phyloP scores from a whole-genome alignment of 2,888 invertebrate genomes.

The Netelia virgata region DNA sequence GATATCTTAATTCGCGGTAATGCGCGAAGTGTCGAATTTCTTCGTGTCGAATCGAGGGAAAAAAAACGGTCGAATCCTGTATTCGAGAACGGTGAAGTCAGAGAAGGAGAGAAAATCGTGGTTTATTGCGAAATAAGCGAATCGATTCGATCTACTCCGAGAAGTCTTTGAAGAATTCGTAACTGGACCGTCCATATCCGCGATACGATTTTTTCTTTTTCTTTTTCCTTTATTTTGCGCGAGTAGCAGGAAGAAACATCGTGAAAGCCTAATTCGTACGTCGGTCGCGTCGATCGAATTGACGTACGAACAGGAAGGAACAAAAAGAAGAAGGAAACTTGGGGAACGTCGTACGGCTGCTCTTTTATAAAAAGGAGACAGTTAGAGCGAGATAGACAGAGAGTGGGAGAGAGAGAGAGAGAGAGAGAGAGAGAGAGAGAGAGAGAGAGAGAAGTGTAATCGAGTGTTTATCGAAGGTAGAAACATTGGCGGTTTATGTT shows the following conservation, averaged over 20 bases:
- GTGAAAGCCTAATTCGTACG: constrained; percentile 65
- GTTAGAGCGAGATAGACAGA: constrained; percentile 8
- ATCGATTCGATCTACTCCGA: constrained; percentile 61
- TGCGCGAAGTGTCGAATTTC: constrained; percentile 64
- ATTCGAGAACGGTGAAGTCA: background rate
- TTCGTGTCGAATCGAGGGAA: constrained; percentile 23
- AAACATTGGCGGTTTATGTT: constrained; percentile 32
- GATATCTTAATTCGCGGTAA: constrained; percentile 63
- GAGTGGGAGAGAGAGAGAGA: constrained; percentile 10
- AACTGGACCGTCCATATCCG: background rate
- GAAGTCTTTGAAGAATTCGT: constrained; percentile 37
- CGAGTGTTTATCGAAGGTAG: constrained; percentile 30
- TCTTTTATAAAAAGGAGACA: constrained; percentile 25
- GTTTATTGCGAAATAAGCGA: constrained; percentile 44
- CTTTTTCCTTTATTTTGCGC: background rate
- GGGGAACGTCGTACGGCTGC: constrained; percentile 1
- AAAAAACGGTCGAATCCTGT: background rate
- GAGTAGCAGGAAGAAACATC: constrained; percentile 43
- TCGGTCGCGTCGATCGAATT: constrained; percentile 69
- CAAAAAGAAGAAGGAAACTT: background rate
- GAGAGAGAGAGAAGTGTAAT: constrained; percentile 51
- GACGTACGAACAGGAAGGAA: constrained; percentile 29
- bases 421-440: too few species aligned
- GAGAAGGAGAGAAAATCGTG: constrained; percentile 13
- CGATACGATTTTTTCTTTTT: constrained; percentile 24